Conservation (phyloP, 2,113 vertebrate genomes). For the Crotalus tigris region DNA sequence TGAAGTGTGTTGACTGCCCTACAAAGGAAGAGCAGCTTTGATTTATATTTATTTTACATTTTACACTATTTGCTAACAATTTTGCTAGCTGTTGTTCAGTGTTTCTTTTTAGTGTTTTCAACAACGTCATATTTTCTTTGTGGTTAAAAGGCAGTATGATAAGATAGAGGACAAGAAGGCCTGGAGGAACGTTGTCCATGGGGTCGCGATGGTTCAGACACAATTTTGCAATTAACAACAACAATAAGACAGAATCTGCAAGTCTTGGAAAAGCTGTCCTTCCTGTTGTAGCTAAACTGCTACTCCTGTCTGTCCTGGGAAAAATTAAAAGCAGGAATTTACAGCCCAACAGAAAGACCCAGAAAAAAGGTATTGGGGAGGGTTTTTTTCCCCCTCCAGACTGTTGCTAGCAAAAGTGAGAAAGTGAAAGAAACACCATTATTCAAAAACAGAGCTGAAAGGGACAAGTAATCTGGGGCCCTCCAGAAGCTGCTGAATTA, state of each 20-base stretch:
- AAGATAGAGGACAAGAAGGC: background rate
- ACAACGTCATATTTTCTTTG: background rate
- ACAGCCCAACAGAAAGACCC: background rate
- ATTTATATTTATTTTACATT: background rate
- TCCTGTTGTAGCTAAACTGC: background rate
- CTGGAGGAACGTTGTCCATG: too few relatives aligned
- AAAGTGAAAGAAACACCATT: background rate
- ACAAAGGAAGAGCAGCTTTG: background rate
- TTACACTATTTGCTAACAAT: background rate
- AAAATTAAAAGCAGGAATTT: background rate
- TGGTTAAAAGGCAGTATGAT: background rate
- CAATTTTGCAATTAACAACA: too few relatives aligned
- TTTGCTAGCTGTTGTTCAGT: background rate
- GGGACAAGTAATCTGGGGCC: background rate
- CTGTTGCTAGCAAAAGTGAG: background rate
- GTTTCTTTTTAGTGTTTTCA: background rate
- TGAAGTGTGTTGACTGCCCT: background rate
- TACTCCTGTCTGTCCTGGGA: background rate
- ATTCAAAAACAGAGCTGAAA: background rate
- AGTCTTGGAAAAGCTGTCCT: background rate
- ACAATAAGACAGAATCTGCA: background rate
- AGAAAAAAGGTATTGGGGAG: background rate
- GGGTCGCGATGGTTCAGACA: too few relatives aligned
- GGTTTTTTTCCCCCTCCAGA: background rate
- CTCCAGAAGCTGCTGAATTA: background rate